phyloP scores from a whole-genome alignment of 2,888 invertebrate species.

The Drosophila rellima region DNA sequence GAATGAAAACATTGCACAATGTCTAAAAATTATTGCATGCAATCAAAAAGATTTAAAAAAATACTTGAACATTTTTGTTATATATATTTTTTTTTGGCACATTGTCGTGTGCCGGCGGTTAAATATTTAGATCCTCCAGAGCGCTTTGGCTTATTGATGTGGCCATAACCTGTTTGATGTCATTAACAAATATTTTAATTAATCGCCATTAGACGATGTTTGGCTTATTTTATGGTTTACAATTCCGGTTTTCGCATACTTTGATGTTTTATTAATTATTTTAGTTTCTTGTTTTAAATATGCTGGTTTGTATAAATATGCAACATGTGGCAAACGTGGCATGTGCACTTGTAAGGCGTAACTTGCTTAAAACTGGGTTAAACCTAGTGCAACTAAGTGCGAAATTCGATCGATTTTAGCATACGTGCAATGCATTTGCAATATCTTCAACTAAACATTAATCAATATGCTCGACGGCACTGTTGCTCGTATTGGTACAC shows the following conservation, averaged over 20 bases:
- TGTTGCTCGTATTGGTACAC: not conserved
- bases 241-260: constrained; percentile 62
- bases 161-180: constrained; percentile 55
- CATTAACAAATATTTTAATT: constrained; percentile 77
- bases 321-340: constrained; percentile 39
- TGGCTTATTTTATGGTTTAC: constrained; percentile 41
- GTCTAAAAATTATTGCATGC: constrained; percentile 12
- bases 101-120: constrained; percentile 23
- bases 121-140: constrained; percentile 29
- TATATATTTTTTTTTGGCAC: constrained; percentile 15
- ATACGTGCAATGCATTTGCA: constrained; percentile 25
- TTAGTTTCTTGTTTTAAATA: constrained; percentile 19
- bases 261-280: constrained; percentile 33
- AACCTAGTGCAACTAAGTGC: constrained; percentile 36
- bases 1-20: constrained; percentile 27
- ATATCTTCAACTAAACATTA: not conserved
- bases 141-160: constrained; percentile 44
- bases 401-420: constrained; percentile 42
- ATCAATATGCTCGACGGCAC: not conserved
- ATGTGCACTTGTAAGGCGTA: constrained; percentile 68
- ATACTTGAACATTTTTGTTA: not conserved
- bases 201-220: constrained; percentile 63
- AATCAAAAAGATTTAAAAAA: constrained; percentile 13
- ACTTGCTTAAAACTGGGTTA: constrained; percentile 70
- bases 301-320: constrained; percentile 10